A percentile compares a stretch with the other conserved stretches of the same genome.
Evolutionary conservation across 2,113 vertebrate genomes (phyloP).

Genomic region (Marmota flaviventris): DNA sequence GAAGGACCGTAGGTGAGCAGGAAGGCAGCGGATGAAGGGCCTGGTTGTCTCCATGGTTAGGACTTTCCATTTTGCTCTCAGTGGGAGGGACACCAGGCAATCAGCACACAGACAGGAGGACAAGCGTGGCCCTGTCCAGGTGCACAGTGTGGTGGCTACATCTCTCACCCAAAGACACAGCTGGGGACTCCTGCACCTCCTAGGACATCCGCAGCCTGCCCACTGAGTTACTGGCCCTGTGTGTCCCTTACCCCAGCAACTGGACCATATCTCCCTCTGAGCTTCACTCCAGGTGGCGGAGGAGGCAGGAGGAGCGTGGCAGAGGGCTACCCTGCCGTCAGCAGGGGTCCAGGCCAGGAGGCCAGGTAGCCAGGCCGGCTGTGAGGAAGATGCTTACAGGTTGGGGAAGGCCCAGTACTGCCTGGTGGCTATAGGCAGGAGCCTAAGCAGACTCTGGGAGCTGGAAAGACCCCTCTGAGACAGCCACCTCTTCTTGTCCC

Average conservation of each 20-base stretch:
- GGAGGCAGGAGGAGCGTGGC: background rate
- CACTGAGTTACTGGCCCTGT: no score
- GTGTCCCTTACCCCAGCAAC: background rate
- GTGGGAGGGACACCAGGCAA: background rate
- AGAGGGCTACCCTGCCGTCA: background rate
- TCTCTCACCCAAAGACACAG: background rate
- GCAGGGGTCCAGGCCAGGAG: background rate
- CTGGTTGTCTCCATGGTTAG: background rate
- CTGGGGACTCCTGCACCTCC: background rate
- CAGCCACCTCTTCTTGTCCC: background rate
- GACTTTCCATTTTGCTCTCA: background rate
- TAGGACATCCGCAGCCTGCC: fast-evolving
- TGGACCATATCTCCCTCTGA: background rate
- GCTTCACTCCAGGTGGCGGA: background rate
- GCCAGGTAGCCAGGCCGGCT: no score
- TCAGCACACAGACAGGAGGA: background rate
- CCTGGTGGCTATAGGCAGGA: background rate
- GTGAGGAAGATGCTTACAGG: background rate
- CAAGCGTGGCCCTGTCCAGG: no score
- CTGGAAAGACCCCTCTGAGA: background rate
- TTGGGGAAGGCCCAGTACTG: background rate
- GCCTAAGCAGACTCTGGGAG: no score
- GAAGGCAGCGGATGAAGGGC: background rate
- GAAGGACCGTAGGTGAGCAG: fast-evolving
- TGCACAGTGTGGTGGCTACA: background rate